These are phyloP conservation scores for Eupithecia subfuscata DNA, from an alignment of 2,888 invertebrate genomes.

Conservation along the genomic window DNA sequence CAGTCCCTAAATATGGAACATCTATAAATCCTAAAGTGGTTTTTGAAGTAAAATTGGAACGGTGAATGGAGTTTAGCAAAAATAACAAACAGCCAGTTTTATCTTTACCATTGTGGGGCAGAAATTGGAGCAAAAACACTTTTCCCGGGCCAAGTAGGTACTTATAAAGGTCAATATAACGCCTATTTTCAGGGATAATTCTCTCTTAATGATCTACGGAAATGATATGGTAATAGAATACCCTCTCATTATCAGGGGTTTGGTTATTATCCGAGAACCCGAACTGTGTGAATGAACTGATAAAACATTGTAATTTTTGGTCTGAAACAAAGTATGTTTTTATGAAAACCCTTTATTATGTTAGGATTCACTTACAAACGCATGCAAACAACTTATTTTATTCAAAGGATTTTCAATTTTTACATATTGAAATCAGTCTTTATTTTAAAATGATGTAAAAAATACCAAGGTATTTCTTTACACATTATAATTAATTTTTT, in stretches of 20 bases:
- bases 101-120: neutral
- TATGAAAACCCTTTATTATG: neutral
- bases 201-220: conserved; percentile 12
- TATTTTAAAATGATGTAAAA: neutral
- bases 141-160: conserved; percentile 3
- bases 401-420: neutral
- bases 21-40: neutral
- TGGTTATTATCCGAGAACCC: conserved; percentile 13
- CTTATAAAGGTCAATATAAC: conserved; percentile 18
- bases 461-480: neutral
- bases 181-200: conserved; percentile 17
- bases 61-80: neutral
- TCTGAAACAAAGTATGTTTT: neutral
- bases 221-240: conserved; percentile 18
- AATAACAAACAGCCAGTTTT: neutral
- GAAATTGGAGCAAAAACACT: conserved; percentile 11
- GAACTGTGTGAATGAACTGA: conserved; percentile 8
- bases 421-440: neutral
- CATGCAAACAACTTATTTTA: neutral
- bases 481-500: no score
- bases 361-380: neutral
- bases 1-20: neutral
- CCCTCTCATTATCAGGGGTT: conserved; percentile 9
- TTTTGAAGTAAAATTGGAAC: neutral
- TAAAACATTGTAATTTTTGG: conserved; percentile 6